Evolutionary conservation across 2,888 invertebrate genomes (phyloP).

Genomic region (Hedya salicella): DNA sequence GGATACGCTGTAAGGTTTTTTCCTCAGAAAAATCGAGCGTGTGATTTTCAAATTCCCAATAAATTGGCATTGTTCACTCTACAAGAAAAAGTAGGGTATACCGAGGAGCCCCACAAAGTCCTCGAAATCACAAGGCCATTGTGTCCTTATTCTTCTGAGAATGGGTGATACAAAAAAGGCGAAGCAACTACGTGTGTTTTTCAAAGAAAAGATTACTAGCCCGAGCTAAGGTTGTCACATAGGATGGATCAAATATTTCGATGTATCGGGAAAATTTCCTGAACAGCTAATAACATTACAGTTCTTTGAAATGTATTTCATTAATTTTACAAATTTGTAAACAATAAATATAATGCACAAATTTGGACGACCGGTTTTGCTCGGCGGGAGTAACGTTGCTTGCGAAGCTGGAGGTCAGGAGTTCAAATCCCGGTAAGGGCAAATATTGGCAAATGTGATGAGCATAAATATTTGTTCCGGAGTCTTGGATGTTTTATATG

Average conservation of each 20-base stretch:
- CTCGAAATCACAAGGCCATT: background rate
- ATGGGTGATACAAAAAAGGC: background rate
- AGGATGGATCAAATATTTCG: background rate
- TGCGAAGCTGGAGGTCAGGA: no score
- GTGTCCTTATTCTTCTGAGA: background rate
- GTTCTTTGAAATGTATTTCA: no score
- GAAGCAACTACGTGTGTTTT: constrained; percentile 26
- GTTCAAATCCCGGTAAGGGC: no score
- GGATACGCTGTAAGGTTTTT: background rate
- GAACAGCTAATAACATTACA: no score
- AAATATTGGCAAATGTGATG: no score
- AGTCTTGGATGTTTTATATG: no score
- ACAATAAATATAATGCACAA: no score
- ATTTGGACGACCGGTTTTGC: no score
- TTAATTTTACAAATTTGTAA: no score
- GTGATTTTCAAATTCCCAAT: constrained; percentile 3
- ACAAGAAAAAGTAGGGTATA: background rate
- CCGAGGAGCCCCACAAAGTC: background rate
- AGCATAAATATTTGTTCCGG: no score
- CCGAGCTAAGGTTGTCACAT: background rate
- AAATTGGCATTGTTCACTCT: constrained; percentile 1
- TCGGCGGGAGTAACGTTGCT: no score
- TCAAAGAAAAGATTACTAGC: constrained; percentile 30
- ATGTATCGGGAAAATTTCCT: background rate
- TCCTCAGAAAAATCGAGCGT: background rate